phyloP scores from a whole-genome alignment of 1,140 invertebrate species.

The Drosophila arizonae region DNA sequence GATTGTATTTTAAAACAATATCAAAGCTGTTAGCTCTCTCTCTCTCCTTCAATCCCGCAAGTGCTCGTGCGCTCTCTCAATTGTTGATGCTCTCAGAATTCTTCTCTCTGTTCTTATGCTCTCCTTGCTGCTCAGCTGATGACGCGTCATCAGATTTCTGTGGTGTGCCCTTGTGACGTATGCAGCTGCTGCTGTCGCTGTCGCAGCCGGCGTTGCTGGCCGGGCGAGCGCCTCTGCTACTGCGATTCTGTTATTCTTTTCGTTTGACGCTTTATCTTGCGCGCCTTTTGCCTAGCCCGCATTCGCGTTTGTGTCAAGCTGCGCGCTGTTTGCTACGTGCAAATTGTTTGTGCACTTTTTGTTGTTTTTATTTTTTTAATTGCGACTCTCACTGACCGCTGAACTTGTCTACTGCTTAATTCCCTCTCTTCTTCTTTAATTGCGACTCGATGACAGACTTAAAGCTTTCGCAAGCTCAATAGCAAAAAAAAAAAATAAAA shows the following conservation, averaged over 20 bases:
- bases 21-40: slow-evolving; percentile 14
- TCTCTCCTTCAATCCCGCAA: background rate
- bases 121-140: slow-evolving; percentile 35
- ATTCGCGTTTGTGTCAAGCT: slow-evolving; percentile 27
- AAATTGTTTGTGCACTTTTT: slow-evolving; percentile 31
- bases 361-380: slow-evolving; percentile 7
- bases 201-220: too few relatives aligned
- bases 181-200: slow-evolving; percentile 21
- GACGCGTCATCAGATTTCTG: slow-evolving; percentile 47
- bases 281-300: slow-evolving; percentile 32
- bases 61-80: too few relatives aligned
- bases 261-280: slow-evolving; percentile 28
- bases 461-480: slow-evolving; percentile 29
- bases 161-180: slow-evolving; percentile 42
- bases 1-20: slow-evolving; percentile 5
- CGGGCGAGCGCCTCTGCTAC: background rate
- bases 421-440: slow-evolving; percentile 28
- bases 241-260: slow-evolving; percentile 2
- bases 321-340: slow-evolving; percentile 26
- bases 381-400: slow-evolving; percentile 11
- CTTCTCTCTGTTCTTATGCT: background rate
- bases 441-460: slow-evolving; percentile 18
- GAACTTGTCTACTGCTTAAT: background rate
- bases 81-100: background rate
- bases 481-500: background rate